Base-by-base conservation (phyloP, 2,113 vertebrate genomes). In the Cyanistes caeruleus region DNA sequence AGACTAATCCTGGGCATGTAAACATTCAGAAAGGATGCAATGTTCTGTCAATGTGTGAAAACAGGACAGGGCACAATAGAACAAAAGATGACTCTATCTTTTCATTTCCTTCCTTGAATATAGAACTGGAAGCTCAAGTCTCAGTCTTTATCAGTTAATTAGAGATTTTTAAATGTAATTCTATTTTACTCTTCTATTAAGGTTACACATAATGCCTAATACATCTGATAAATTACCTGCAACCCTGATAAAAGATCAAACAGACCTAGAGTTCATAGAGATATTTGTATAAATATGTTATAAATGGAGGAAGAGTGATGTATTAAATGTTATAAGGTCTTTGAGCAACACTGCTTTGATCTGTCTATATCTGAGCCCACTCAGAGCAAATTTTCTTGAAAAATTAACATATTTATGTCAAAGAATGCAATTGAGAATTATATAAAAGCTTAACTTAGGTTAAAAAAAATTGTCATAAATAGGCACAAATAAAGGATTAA, bases 161-260 rank as follows among this genome's bases (percentile, higher is more conserved):
- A 67, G 8, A 67, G 41, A 68, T 13, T 69, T 92, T 80, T 52
- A 43, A 85, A 83, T 49, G 16, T 48, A 51, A 51, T 86, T 81
- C 14, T 58, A 63, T 55, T 86, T 63, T 53, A 83, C 49, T 93
- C 37, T 77, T 77, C 84, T 68, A 31, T 75, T 21, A 90, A 78
- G 35, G 11, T 37, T 84, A 51, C 8, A 43, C 67, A 43, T 43
- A 92, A 95, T 18, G 22, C 21, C 39, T 92, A 62, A 92, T 58
- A 70, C 60, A 68, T 63, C 60, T 87, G 56, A 56, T 5, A 70
- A 90, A 93, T 75, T 87, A 89, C 68, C 80, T 92, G 44, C 8
- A 86, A 67, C 68, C 24, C 10, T 81, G 21, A 75, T 60, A 63
- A 93, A 93, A 95, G 86, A 78, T 89, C 56, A 89, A 84, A 89